Evolutionary conservation across 1,140 invertebrate genomes (phyloP).

Genomic region (Latrodectus geometricus): DNA sequence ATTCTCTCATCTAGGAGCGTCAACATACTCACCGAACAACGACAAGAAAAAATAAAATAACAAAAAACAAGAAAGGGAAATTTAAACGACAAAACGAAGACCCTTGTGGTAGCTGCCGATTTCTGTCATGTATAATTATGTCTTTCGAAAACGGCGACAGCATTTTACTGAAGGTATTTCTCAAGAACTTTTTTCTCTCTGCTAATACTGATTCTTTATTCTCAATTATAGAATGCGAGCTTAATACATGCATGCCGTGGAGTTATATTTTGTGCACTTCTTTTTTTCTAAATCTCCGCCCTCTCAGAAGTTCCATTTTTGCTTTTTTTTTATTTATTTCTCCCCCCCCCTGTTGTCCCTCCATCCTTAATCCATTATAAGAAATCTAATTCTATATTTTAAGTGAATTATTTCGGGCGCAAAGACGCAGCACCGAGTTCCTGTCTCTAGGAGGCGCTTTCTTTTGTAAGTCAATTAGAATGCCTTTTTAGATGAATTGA

Average conservation of each 20-base stretch:
- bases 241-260: constrained; percentile 21
- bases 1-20: constrained; percentile 36
- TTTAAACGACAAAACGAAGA: constrained; percentile 35
- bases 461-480: constrained; percentile 62
- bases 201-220: constrained; percentile 28
- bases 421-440: constrained; percentile 14
- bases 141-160: constrained; percentile 23
- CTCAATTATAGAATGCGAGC: constrained; percentile 45
- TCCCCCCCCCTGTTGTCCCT: not conserved
- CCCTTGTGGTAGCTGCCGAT: constrained; percentile 27
- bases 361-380: constrained; percentile 58
- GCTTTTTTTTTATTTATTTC: constrained; percentile 14
- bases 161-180: constrained; percentile 47
- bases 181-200: constrained; percentile 11
- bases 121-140: constrained; percentile 59
- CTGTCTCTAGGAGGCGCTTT: constrained; percentile 3
- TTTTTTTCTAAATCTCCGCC: constrained; percentile 1
- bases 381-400: constrained; percentile 62
- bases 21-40: constrained; percentile 36
- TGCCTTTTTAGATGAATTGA: constrained; percentile 60
- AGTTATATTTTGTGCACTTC: constrained; percentile 1
- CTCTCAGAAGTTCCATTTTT: not conserved
- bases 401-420: constrained; percentile 59
- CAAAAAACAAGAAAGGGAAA: not conserved
- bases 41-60: constrained; percentile 24